phyloP scores from a whole-genome alignment of 92 coral and sea anemone species.

The Zoanthus sociatus region DNA sequence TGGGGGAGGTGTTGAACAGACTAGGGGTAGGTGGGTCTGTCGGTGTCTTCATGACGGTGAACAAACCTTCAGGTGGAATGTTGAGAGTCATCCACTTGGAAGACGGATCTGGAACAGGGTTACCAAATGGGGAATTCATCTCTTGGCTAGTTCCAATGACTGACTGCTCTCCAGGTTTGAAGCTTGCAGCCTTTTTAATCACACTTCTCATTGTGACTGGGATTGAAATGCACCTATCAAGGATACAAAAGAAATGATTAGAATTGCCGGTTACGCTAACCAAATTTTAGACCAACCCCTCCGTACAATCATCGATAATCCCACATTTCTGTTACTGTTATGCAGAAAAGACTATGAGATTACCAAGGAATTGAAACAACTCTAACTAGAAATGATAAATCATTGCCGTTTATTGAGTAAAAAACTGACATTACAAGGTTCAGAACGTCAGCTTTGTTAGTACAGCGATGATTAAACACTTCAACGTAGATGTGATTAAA shows the following conservation, averaged over 20 bases:
- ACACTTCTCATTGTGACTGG: conserved; percentile 96
- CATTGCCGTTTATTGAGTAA: too few species aligned
- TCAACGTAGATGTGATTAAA: too few species aligned
- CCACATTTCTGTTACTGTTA: too few species aligned
- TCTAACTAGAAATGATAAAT: too few species aligned
- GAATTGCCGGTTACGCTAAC: too few species aligned
- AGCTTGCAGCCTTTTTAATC: conserved; percentile 89
- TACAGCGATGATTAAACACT: too few species aligned
- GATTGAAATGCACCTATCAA: conserved; percentile 87
- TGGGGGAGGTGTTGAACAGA: conserved; percentile 69
- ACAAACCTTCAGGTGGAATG: conserved; percentile 80
- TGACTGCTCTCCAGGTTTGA: conserved; percentile 82
- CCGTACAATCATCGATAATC: too few species aligned
- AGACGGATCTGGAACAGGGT: conserved; percentile 50
- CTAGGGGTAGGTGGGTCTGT: conserved; percentile 84
- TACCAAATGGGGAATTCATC: conserved; percentile 47
- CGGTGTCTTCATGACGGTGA: conserved; percentile 80
- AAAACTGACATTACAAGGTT: too few species aligned
- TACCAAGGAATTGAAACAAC: too few species aligned
- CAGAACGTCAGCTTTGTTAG: too few species aligned
- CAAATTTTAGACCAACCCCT: too few species aligned
- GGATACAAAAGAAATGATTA: not conserved
- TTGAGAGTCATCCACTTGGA: conserved; percentile 74
- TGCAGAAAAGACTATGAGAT: too few species aligned
- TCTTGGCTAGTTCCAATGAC: conserved; percentile 68